Percentiles rank a stretch among this genome's conserved stretches.
phyloP scores from a whole-genome alignment of 2,888 invertebrate species.

The Thalpophila matura region DNA sequence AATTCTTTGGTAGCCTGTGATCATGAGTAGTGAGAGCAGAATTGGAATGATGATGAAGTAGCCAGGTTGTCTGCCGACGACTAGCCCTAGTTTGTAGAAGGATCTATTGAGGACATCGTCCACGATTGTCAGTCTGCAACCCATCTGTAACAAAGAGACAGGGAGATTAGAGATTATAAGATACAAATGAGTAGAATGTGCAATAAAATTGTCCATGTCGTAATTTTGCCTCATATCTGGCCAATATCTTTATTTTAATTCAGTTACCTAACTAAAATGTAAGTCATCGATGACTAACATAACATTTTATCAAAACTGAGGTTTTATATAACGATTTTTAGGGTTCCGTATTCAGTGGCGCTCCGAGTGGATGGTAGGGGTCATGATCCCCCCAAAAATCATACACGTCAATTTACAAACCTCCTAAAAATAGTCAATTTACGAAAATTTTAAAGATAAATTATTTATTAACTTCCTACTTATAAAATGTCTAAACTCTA shows the following conservation, averaged over 20 bases:
- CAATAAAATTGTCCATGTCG: too few species aligned
- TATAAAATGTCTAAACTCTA: too few species aligned
- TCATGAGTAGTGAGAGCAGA: slow-evolving; percentile 94
- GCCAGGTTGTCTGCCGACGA: slow-evolving; percentile 95
- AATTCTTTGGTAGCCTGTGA: slow-evolving; percentile 96
- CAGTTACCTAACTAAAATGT: background rate
- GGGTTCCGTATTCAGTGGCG: too few species aligned
- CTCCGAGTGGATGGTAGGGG: too few species aligned
- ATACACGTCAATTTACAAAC: too few species aligned
- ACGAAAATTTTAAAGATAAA: too few species aligned
- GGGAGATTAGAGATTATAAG: background rate
- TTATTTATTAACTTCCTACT: too few species aligned
- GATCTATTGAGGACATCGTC: slow-evolving; percentile 95
- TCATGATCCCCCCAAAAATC: too few species aligned
- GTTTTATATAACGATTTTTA: background rate
- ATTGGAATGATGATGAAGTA: slow-evolving; percentile 97
- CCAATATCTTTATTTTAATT: background rate
- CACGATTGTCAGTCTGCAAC: slow-evolving; percentile 93
- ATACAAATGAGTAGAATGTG: too few species aligned
- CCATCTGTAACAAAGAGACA: slow-evolving; percentile 92
- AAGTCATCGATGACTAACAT: background rate
- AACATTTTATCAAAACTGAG: background rate
- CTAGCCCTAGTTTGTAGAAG: slow-evolving; percentile 95
- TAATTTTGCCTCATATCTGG: background rate
- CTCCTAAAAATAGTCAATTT: too few species aligned